Conservation (phyloP, 1,140 invertebrate genomes). For the Lepidurus apus region DNA sequence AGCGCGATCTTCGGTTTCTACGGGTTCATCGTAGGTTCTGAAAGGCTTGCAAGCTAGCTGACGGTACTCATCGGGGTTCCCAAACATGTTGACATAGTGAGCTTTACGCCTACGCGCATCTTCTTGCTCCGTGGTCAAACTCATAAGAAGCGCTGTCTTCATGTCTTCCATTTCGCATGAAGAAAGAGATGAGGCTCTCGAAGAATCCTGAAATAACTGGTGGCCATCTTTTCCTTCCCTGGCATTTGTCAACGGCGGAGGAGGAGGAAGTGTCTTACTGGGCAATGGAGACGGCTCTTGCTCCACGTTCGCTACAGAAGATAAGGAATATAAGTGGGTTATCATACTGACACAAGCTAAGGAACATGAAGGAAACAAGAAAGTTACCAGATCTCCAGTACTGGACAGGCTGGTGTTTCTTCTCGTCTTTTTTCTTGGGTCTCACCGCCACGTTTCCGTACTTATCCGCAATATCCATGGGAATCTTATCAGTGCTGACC, state of each 20-base stretch:
- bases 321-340: neutral
- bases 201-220: neutral
- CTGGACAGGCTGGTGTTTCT: neutral
- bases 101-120: neutral
- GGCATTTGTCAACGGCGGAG: neutral
- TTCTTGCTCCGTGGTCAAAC: neutral
- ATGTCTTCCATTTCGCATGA: neutral
- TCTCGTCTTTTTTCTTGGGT: neutral
- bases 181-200: neutral
- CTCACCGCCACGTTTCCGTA: neutral
- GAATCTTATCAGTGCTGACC: neutral
- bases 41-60: neutral
- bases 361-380: too few species aligned
- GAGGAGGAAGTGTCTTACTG: neutral
- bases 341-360: too few species aligned
- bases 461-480: neutral
- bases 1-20: neutral
- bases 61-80: neutral
- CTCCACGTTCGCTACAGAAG: neutral
- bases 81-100: neutral
- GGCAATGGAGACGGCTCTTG: neutral
- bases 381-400: too few species aligned
- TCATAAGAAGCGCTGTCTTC: neutral
- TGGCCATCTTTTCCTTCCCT: neutral
- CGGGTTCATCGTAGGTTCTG: neutral